Evolutionary conservation across 2,888 invertebrate species (phyloP).

Genomic region (Synergus laeviventris): DNA sequence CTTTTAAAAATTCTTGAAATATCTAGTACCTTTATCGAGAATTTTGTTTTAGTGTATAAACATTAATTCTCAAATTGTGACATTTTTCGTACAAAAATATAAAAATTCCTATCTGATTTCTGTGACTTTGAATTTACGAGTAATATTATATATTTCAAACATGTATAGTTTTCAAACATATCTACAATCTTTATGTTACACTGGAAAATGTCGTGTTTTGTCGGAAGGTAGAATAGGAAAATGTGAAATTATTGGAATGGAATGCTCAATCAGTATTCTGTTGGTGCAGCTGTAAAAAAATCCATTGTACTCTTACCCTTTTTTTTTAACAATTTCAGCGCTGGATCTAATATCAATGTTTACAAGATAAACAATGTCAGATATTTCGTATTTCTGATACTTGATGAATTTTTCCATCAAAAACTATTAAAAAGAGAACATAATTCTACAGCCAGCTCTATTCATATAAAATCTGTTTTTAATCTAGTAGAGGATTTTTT

Average conservation of each 20-base stretch:
- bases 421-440: not conserved
- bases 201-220: not conserved
- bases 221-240: not conserved
- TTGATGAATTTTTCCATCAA: not conserved
- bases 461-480: not conserved
- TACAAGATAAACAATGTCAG: too few relatives aligned
- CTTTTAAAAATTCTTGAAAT: too few relatives aligned
- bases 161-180: too few relatives aligned
- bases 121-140: too few relatives aligned
- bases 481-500: not conserved
- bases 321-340: not conserved
- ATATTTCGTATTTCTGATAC: not conserved
- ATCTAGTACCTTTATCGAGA: too few relatives aligned
- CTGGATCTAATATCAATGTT: not conserved
- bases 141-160: too few relatives aligned
- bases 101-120: too few relatives aligned
- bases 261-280: not conserved
- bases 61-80: too few relatives aligned
- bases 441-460: not conserved
- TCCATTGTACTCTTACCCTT: not conserved
- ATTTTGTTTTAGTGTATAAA: too few relatives aligned
- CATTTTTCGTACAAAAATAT: too few relatives aligned
- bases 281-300: not conserved
- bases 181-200: not conserved
- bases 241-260: not conserved